Evolutionary conservation across 2,113 vertebrate genomes (phyloP).

Genomic region (Microcebus murinus): DNA sequence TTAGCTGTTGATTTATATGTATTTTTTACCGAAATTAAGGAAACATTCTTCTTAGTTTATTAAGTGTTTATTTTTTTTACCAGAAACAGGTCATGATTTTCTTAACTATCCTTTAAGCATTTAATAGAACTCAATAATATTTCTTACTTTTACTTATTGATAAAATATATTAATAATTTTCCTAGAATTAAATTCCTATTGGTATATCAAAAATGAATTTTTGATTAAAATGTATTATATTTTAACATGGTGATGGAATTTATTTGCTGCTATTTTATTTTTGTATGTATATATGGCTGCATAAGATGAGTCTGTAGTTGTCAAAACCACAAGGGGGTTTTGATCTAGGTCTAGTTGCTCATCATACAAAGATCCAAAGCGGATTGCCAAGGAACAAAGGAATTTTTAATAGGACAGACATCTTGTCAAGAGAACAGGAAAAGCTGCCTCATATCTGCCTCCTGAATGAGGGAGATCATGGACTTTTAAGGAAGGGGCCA

Average conservation of each 20-base stretch:
- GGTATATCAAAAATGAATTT: neutral
- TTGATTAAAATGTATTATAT: neutral
- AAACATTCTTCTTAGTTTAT: neutral
- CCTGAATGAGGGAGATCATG: too few relatives aligned
- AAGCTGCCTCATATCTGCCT: too few relatives aligned
- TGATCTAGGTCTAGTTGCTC: too few relatives aligned
- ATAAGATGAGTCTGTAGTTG: neutral
- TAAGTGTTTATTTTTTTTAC: conserved; percentile 24
- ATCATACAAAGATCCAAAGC: too few relatives aligned
- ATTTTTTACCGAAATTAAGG: neutral
- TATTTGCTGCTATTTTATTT: conserved; percentile 11
- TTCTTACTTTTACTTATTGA: neutral
- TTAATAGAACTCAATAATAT: neutral
- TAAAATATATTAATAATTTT: neutral
- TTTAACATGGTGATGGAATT: neutral
- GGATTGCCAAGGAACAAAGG: too few relatives aligned
- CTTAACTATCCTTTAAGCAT: neutral
- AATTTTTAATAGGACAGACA: too few relatives aligned
- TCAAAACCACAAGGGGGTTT: too few relatives aligned
- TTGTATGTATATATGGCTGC: neutral
- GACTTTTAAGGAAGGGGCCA: too few relatives aligned
- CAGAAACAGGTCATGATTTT: neutral
- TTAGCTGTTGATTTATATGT: neutral
- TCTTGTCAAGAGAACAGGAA: too few relatives aligned
- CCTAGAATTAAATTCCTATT: neutral